A percentile compares a stretch with the other conserved stretches of the same genome.
phyloP scores from a whole-genome alignment of 2,888 invertebrate species.

The Melipona beecheii region DNA sequence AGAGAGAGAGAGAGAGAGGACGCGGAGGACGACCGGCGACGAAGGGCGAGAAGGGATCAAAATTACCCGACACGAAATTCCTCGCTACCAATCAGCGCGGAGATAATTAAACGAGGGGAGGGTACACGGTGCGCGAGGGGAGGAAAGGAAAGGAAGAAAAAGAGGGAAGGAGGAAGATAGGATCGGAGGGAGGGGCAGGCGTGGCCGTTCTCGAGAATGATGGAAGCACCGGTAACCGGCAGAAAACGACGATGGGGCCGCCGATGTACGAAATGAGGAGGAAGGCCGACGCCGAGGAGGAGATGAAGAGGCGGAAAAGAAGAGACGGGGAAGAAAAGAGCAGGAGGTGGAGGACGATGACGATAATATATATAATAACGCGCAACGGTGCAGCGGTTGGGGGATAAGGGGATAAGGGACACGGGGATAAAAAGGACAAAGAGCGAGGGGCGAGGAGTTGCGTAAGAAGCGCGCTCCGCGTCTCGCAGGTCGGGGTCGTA shows the following conservation, averaged over 20 bases:
- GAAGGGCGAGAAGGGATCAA: conserved; percentile 78
- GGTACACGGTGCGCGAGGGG: conserved; percentile 69
- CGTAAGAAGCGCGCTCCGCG: conserved; percentile 47
- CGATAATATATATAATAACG: conserved; percentile 65
- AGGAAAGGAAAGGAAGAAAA: conserved; percentile 57
- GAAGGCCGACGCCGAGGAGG: conserved; percentile 30
- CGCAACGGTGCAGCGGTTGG: conserved; percentile 33
- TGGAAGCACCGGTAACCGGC: conserved; percentile 79
- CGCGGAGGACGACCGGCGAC: conserved; percentile 35
- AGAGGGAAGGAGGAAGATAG: conserved; percentile 74
- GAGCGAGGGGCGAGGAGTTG: conserved; percentile 46
- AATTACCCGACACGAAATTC: conserved; percentile 83
- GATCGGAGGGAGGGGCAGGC: conserved; percentile 81
- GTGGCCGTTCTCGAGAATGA: conserved; percentile 80
- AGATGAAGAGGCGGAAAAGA: conserved; percentile 37
- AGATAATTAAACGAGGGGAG: conserved; percentile 83
- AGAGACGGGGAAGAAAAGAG: conserved; percentile 4
- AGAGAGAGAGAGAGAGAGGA: not conserved
- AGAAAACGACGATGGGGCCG: conserved; percentile 70
- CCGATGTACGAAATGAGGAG: conserved; percentile 59
- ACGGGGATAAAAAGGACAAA: not conserved
- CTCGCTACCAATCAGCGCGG: conserved; percentile 82
- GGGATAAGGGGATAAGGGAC: conserved; percentile 10
- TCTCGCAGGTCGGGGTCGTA: conserved; percentile 41
- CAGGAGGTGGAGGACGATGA: conserved; percentile 49